A percentile compares a stretch with the other conserved stretches of the same genome.
phyloP scores from a whole-genome alignment of 2,797 vertebrate genomes.

The Channa striata region DNA sequence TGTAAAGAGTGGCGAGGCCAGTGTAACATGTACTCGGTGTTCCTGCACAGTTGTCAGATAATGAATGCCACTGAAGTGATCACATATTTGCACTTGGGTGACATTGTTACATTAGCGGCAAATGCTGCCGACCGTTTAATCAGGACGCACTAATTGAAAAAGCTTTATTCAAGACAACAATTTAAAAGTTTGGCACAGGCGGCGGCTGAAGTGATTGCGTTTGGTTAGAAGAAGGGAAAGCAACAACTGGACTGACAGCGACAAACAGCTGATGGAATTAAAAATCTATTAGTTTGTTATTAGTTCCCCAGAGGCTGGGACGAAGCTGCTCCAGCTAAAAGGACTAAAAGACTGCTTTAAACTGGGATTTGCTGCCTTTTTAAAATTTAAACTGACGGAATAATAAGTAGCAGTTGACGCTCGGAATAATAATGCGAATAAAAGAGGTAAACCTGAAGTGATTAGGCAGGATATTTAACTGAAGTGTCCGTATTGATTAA shows the following conservation, averaged over 20 bases:
- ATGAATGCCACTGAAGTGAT: constrained; percentile 16
- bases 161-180: constrained; percentile 15
- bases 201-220: neutral
- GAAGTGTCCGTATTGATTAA: constrained; percentile 23
- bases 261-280: constrained; percentile 28
- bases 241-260: neutral
- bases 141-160: constrained; percentile 19
- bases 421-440: constrained; percentile 4
- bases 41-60: constrained; percentile 17
- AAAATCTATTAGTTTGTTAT: constrained; percentile 18
- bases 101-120: constrained; percentile 17
- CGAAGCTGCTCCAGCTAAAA: neutral
- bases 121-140: constrained; percentile 19
- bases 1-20: constrained; percentile 26
- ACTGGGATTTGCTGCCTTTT: constrained; percentile 11
- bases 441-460: constrained; percentile 16
- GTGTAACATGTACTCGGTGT: constrained; percentile 1
- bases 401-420: constrained; percentile 16
- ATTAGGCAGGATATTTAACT: constrained; percentile 28
- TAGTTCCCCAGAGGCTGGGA: neutral
- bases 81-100: constrained; percentile 38
- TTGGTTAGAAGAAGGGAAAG: neutral
- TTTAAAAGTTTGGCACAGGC: constrained; percentile 1
- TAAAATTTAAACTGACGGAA: constrained; percentile 20
- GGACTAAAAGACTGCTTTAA: constrained; percentile 9